A percentile compares a stretch with the other conserved stretches of the same genome.
These are phyloP conservation scores for Drosophila willistoni DNA, from an alignment of 1,140 invertebrate genomes.

Conservation along the genomic window DNA sequence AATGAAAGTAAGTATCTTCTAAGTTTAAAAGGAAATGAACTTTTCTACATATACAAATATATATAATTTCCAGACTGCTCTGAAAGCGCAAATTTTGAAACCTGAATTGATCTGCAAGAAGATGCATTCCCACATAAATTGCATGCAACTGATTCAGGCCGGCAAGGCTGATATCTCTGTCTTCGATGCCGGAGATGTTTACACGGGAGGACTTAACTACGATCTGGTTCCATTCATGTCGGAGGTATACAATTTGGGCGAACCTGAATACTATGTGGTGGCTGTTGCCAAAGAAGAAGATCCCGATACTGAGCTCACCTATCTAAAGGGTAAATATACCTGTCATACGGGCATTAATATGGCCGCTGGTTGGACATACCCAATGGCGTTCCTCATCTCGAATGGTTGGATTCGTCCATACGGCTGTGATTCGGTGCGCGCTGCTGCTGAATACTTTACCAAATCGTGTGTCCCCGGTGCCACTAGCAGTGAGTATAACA, in stretches of 20 bases:
- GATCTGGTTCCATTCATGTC: slow-evolving; percentile 93
- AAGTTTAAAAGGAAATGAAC: not conserved
- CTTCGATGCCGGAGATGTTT: slow-evolving; percentile 96
- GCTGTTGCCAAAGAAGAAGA: slow-evolving; percentile 96
- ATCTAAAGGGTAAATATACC: slow-evolving; percentile 93
- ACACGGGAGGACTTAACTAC: slow-evolving; percentile 93
- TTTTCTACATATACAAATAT: not conserved
- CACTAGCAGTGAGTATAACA: slow-evolving; percentile 92
- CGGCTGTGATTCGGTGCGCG: slow-evolving; percentile 94
- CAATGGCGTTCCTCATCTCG: slow-evolving; percentile 95
- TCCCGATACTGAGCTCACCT: slow-evolving; percentile 93
- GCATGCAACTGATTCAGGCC: slow-evolving; percentile 92
- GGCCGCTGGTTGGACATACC: slow-evolving; percentile 98
- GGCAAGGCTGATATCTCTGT: slow-evolving; percentile 94
- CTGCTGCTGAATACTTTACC: slow-evolving; percentile 96
- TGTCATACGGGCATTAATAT: slow-evolving; percentile 96
- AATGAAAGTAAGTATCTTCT: slow-evolving; percentile 90
- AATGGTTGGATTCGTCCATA: slow-evolving; percentile 96
- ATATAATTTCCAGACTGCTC: slow-evolving; percentile 87
- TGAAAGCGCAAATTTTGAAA: slow-evolving; percentile 93
- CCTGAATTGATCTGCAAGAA: slow-evolving; percentile 95
- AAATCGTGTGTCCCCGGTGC: slow-evolving; percentile 96
- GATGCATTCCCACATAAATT: slow-evolving; percentile 93
- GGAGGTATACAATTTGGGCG: slow-evolving; percentile 93
- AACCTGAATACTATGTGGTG: slow-evolving; percentile 96